Conservation (phyloP, 1,140 invertebrate genomes). For the Macrobrachium rosenbergii region DNA sequence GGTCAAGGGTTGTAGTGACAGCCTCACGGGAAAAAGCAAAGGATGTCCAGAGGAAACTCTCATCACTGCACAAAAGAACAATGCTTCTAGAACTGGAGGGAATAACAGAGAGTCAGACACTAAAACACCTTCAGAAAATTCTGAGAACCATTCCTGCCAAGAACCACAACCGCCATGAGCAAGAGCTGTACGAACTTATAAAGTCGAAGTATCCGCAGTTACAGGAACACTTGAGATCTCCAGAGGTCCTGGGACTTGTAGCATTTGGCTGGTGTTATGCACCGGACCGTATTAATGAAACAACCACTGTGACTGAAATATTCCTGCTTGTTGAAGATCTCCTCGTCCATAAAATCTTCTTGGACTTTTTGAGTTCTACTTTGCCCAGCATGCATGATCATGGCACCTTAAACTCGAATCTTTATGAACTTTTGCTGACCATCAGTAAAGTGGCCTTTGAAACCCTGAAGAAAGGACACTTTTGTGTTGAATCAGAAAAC, state of each 20-base stretch:
- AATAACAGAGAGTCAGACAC: conserved; percentile 41
- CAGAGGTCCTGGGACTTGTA: conserved; percentile 40
- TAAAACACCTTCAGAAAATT: conserved; percentile 14
- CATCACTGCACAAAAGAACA: conserved; percentile 9
- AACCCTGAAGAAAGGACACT: conserved; percentile 26
- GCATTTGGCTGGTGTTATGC: conserved; percentile 37
- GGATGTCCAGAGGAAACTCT: conserved; percentile 11
- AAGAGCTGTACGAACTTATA: conserved; percentile 31
- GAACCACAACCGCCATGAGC: neutral
- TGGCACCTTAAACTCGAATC: neutral
- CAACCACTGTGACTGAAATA: conserved; percentile 45
- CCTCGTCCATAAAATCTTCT: conserved; percentile 35
- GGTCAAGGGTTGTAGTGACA: conserved; percentile 32
- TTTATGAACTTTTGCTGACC: conserved; percentile 24
- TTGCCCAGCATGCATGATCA: conserved; percentile 4
- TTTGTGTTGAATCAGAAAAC: conserved; percentile 16
- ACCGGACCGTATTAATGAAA: conserved; percentile 32
- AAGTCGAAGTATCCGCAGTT: conserved; percentile 24
- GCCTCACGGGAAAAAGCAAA: conserved; percentile 32
- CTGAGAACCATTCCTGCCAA: neutral
- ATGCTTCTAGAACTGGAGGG: conserved; percentile 45
- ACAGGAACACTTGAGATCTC: conserved; percentile 53
- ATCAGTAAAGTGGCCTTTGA: conserved; percentile 35
- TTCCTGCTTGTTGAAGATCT: conserved; percentile 51
- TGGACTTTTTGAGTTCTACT: conserved; percentile 12